Percentiles rank a stretch among this genome's conserved stretches.
Conservation (phyloP, 2,797 vertebrate species). For the Acridotheres tristis region DNA sequence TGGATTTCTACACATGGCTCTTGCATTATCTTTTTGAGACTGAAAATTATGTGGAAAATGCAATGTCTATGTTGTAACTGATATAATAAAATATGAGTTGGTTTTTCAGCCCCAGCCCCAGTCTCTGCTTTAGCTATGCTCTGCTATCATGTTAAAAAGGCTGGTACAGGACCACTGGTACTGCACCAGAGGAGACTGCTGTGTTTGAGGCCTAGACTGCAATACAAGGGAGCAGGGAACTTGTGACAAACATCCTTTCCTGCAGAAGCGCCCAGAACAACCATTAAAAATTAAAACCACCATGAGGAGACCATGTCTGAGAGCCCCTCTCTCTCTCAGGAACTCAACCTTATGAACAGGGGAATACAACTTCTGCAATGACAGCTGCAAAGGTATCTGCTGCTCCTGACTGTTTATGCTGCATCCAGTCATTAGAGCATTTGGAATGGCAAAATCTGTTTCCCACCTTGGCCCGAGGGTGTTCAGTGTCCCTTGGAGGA, state of each 20-base stretch:
- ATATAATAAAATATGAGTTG: not conserved
- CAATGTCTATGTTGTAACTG: not conserved
- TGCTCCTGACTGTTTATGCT: not conserved
- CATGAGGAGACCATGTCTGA: not conserved
- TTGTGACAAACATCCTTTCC: not conserved
- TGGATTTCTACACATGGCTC: not conserved
- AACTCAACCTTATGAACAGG: accelerated
- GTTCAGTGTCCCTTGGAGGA: not conserved
- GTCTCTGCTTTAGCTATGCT: not conserved
- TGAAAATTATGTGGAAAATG: not conserved
- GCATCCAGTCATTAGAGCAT: not conserved
- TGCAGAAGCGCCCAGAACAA: not conserved
- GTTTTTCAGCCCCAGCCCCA: not conserved
- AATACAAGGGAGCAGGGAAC: not conserved
- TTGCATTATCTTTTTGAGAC: not conserved
- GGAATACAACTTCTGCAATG: not conserved
- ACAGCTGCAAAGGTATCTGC: not conserved
- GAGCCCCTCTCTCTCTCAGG: accelerated
- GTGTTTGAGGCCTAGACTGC: not conserved
- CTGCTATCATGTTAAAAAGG: not conserved
- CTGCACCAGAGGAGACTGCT: not conserved
- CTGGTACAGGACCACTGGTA: not conserved
- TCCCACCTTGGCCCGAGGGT: accelerated
- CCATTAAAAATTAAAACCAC: not conserved
- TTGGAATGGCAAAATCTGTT: not conserved